These are phyloP conservation scores for Galendromus occidentalis DNA, from an alignment of 1,140 invertebrate species.

Conservation along the genomic window DNA sequence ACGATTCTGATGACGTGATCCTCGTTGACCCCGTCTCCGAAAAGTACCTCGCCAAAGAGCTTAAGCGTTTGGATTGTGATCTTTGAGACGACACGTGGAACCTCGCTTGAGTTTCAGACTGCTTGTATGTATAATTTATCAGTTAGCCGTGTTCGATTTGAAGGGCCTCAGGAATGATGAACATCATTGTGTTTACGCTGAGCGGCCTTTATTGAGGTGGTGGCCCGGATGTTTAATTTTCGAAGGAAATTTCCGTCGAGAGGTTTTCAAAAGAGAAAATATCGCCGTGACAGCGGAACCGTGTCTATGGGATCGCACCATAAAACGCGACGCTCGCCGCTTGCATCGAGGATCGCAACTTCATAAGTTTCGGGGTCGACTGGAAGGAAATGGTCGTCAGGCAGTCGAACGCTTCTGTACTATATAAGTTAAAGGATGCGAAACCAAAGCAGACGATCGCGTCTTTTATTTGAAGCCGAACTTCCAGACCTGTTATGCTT, in stretches of 20 bases:
- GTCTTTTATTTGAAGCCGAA: not conserved
- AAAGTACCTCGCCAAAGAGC: not conserved
- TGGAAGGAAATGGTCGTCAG: conserved; percentile 18
- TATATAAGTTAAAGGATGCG: not conserved
- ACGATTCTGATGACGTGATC: not conserved
- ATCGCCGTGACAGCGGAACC: not conserved
- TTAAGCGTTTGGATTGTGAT: not conserved
- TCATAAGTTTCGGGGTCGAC: conserved; percentile 26
- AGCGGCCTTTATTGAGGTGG: not conserved
- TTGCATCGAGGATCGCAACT: conserved; percentile 19
- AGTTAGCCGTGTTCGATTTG: no score
- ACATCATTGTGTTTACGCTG: no score
- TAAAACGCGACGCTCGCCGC: conserved; percentile 14
- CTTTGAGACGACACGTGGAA: not conserved
- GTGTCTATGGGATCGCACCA: not conserved
- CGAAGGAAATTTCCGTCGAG: not conserved
- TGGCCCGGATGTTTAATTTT: not conserved
- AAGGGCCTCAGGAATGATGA: no score
- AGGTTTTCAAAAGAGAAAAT: not conserved
- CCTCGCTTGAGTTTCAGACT: no score
- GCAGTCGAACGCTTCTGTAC: not conserved
- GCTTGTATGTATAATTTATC: no score
- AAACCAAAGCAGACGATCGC: not conserved
- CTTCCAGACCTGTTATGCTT: conserved; percentile 22
- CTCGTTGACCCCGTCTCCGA: not conserved